A percentile compares a stretch with the other conserved stretches of the same genome.
phyloP scores from a whole-genome alignment of 1,140 invertebrate genomes.

The Aphaenogaster rudis region DNA sequence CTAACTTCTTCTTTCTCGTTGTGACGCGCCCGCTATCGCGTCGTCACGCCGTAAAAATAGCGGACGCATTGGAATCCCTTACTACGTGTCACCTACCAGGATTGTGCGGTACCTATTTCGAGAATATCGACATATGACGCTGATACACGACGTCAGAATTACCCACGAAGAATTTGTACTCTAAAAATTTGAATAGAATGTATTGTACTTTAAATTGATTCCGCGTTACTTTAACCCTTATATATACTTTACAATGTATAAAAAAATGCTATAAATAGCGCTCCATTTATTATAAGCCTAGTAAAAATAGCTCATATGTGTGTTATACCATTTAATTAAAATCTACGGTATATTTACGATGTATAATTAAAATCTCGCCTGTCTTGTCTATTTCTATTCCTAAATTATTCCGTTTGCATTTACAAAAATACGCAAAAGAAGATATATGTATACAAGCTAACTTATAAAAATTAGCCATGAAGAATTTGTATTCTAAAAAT shows the following conservation, averaged over 20 bases:
- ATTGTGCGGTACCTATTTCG: conserved; percentile 5
- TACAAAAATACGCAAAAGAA: not conserved
- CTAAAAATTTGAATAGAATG: not conserved
- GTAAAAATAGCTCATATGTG: no score
- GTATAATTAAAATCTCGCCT: not conserved
- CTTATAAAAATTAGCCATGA: no score
- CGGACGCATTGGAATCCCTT: conserved; percentile 46
- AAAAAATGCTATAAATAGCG: not conserved
- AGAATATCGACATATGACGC: conserved; percentile 8
- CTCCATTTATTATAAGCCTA: no score
- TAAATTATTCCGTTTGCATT: not conserved
- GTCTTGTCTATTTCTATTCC: not conserved
- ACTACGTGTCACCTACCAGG: not conserved
- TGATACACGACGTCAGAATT: not conserved
- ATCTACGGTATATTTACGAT: not conserved
- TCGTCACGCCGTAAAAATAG: conserved; percentile 63
- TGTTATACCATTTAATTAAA: not conserved
- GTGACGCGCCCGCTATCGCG: conserved; percentile 48
- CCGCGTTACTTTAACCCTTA: not conserved
- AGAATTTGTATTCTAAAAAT: no score
- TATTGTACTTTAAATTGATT: conserved; percentile 1
- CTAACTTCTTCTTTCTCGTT: conserved; percentile 55
- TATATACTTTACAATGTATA: not conserved
- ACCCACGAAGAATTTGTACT: not conserved
- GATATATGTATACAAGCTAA: not conserved